These are phyloP conservation scores for Anagrus nilaparvatae DNA, from an alignment of 1,140 invertebrate genomes.

Conservation along the genomic window DNA sequence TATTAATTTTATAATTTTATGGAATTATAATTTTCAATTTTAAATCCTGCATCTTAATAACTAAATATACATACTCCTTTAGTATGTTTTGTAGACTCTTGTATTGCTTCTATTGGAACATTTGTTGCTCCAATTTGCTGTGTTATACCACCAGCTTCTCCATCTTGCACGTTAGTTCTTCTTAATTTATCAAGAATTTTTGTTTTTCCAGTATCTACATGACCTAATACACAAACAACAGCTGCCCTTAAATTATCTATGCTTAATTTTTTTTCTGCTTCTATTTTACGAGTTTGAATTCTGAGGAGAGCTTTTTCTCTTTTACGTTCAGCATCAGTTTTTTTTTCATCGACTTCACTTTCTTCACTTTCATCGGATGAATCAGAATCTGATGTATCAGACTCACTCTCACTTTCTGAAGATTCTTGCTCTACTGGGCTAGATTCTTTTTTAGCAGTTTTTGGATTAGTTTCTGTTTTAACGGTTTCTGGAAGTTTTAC, in stretches of 20 bases:
- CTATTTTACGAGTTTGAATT: constrained; percentile 71
- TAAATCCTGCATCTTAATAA: neutral
- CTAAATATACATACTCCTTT: constrained; percentile 60
- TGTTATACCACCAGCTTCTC: constrained; percentile 98
- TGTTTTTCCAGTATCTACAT: constrained; percentile 99
- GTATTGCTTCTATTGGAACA: constrained; percentile 94
- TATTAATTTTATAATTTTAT: constrained; percentile 3
- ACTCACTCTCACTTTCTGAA: constrained; percentile 43
- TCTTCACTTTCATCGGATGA: constrained; percentile 46
- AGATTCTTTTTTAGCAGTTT: constrained; percentile 7
- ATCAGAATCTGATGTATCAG: constrained; percentile 42
- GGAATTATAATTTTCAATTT: neutral
- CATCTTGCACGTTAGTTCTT: constrained; percentile 93
- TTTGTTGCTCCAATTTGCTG: constrained; percentile 99
- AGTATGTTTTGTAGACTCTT: constrained; percentile 88
- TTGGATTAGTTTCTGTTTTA: constrained; percentile 7
- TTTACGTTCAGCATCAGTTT: constrained; percentile 54
- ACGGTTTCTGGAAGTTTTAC: constrained; percentile 13
- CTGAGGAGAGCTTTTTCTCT: constrained; percentile 53
- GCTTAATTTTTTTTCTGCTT: constrained; percentile 71
- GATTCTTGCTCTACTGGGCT: constrained; percentile 34
- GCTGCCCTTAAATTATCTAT: constrained; percentile 80
- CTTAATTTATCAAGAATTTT: constrained; percentile 97
- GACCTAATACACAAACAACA: constrained; percentile 97
- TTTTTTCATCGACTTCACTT: constrained; percentile 42